These are phyloP conservation scores for Onychostruthus taczanowskii DNA, from an alignment of 2,113 vertebrate genomes.

Conservation along the genomic window DNA sequence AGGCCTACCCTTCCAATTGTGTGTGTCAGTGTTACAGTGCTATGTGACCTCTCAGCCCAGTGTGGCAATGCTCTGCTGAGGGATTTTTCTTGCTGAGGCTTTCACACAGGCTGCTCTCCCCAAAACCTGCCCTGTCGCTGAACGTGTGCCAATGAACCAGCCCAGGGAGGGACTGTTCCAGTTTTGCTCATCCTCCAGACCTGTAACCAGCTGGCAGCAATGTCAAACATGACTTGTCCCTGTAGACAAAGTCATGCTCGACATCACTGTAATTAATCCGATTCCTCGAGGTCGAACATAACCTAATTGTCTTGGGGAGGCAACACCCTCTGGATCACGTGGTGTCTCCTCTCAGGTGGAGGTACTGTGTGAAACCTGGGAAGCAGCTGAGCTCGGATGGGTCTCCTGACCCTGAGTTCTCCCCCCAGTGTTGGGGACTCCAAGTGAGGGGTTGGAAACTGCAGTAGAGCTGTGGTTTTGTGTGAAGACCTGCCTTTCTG, in stretches of 20 bases:
- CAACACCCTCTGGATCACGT: neutral
- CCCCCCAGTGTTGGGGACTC: neutral
- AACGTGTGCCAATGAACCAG: neutral
- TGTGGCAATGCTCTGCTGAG: neutral
- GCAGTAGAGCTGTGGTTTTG: neutral
- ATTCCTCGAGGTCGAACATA: conserved; percentile 26
- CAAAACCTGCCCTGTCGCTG: neutral
- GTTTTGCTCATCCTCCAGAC: neutral
- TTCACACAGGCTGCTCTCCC: neutral
- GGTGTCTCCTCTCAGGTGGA: neutral
- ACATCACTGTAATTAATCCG: neutral
- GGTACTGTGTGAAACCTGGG: neutral
- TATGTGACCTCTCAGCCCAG: accelerated
- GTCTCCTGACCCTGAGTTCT: accelerated
- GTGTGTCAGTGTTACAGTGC: neutral
- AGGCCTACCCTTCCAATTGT: neutral
- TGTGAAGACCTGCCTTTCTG: neutral
- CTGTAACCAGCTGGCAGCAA: conserved; percentile 1
- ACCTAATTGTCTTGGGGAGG: conserved; percentile 12
- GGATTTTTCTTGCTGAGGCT: neutral
- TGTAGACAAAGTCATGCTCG: neutral
- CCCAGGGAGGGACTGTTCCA: neutral
- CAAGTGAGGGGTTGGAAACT: neutral
- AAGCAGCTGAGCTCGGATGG: neutral
- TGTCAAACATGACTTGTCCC: conserved; percentile 17